Base-by-base conservation (phyloP, 2,888 invertebrate species). In the Marronus borbonicus region DNA sequence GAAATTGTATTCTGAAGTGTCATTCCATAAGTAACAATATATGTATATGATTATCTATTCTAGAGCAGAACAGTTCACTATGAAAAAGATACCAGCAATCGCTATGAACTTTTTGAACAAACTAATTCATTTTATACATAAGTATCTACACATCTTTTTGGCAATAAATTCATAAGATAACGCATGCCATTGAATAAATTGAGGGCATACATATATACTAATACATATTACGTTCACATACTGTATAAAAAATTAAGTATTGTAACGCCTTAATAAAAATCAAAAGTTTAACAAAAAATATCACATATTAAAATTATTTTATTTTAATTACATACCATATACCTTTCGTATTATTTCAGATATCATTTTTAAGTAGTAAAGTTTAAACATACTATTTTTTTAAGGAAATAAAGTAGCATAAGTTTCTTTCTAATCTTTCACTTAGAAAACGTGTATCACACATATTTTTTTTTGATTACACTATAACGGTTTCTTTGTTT, bases 191-290 rank as follows among this genome's bases (percentile, higher is more conserved):
- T n/a, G 55, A 55, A 55, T 55, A n/a, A 55, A n/a, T 20, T 20
- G 17, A 7, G 17, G 55, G 2, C 7, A 55, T 17, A 55, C 7
- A 55, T 17, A 55, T 14, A n/a, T 17, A 17, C n/a, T 55, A 55
- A 55, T 31, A 24, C 8, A 62, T 14, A 62, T 14, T 14, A 50
- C 36, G n/a, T 65, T 24, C 3, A 65, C 44, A 65, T 68, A 68
- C 24, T 44, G 8, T 44, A 44, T 44, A 44, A 68, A 68, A 68
- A 68, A 68, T 68, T 68, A 68, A 68, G 68, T 68, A 50, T 49
- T 68, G 24, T 28, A 24, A 50, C 50, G 50, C 68, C 62, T 31
- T 62, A 62, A 31, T 31, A 1, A n/a, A 49, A 24, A 68, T 28
- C 12, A 20, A 68, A 68, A 49, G 12, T 44, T 44, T 12, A 50